Evolutionary conservation across 1,140 invertebrate species (phyloP).

Genomic region (Drosophila hydei): DNA sequence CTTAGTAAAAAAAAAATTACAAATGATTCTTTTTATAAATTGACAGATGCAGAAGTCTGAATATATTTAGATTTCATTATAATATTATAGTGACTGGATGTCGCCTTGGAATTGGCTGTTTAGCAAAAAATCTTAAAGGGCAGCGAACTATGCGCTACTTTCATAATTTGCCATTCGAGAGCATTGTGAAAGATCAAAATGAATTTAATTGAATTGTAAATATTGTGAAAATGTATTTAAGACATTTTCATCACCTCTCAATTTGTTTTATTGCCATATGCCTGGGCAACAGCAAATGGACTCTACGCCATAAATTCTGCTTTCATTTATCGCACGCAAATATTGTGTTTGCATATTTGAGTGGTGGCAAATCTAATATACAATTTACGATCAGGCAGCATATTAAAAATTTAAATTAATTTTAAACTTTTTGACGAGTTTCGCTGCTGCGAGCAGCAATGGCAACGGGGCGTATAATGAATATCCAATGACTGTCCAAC

Average conservation of each 20-base stretch:
- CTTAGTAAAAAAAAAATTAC: too few relatives aligned
- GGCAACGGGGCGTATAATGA: conserved; percentile 41
- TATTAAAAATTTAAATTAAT: conserved; percentile 80
- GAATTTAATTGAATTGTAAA: too few relatives aligned
- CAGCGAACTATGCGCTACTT: too few relatives aligned
- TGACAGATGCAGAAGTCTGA: too few relatives aligned
- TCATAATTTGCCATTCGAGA: too few relatives aligned
- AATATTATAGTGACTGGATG: too few relatives aligned
- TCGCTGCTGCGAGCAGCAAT: conserved; percentile 1
- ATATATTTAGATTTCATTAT: too few relatives aligned
- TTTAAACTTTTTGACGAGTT: conserved; percentile 53
- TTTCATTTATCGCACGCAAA: conserved; percentile 1
- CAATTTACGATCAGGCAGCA: conserved; percentile 62
- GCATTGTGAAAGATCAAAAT: too few relatives aligned
- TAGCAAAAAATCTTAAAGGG: too few relatives aligned
- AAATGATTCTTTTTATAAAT: too few relatives aligned
- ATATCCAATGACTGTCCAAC: conserved; percentile 41
- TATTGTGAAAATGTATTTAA: too few relatives aligned
- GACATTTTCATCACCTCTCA: not conserved
- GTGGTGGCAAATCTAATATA: conserved; percentile 29
- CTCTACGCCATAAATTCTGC: conserved; percentile 6
- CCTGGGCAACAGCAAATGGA: not conserved
- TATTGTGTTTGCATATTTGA: conserved; percentile 16
- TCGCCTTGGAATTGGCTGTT: too few relatives aligned
- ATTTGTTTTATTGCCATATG: conserved; percentile 1